Percentiles rank a stretch among this genome's conserved stretches.
These are phyloP conservation scores for Mesoligia furuncula DNA, from an alignment of 2,888 invertebrate genomes.

Conservation along the genomic window DNA sequence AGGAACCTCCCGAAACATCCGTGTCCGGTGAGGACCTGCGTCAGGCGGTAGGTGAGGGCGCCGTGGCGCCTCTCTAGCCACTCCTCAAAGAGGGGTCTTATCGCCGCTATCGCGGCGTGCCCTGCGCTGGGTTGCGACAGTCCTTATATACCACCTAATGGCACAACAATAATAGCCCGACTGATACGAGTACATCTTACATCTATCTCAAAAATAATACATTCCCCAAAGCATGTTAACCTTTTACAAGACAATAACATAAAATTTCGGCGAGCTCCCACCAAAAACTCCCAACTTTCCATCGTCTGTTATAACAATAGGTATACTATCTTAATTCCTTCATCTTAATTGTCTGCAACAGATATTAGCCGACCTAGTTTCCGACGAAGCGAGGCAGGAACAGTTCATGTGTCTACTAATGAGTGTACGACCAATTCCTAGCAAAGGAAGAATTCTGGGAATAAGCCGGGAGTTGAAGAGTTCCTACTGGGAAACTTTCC, in stretches of 20 bases:
- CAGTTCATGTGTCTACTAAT: conserved; percentile 39
- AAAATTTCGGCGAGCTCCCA: background rate
- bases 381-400: conserved; percentile 11
- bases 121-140: too few species aligned
- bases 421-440: conserved; percentile 18
- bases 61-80: too few species aligned
- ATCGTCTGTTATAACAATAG: conserved; percentile 10
- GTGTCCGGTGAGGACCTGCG: too few species aligned
- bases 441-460: conserved; percentile 11
- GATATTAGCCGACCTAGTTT: conserved; percentile 47
- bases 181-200: too few species aligned
- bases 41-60: too few species aligned
- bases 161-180: too few species aligned
- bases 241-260: background rate
- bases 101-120: too few species aligned
- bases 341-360: conserved; percentile 35
- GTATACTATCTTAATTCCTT: conserved; percentile 10
- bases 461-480: background rate
- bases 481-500: conserved; percentile 27
- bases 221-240: background rate
- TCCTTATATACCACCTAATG: too few species aligned
- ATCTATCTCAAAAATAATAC: background rate
- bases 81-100: too few species aligned
- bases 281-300: conserved; percentile 11
- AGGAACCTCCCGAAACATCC: too few species aligned